Base-by-base conservation (phyloP, 1,140 invertebrate species). In the Drosophila erecta region DNA sequence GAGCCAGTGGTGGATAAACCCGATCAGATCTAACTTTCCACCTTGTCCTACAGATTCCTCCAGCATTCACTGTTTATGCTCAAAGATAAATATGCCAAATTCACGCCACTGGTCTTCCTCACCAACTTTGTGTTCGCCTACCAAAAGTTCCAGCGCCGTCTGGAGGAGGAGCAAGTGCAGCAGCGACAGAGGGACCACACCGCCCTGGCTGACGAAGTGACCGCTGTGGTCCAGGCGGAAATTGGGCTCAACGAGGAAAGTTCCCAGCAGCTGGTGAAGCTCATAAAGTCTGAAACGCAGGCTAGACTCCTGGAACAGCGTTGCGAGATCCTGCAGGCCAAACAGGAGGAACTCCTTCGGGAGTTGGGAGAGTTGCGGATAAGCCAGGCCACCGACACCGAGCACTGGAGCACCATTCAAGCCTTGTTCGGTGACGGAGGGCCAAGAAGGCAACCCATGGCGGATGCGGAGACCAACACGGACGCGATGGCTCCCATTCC, bases 41-140 rank as follows among this genome's bases (percentile, higher is more conserved):
- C 3, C 4, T 1, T 14, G 11, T 35, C 11, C 41, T 1, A 12
- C n/a, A 92, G 91, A 79, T 92, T 92, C 53, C 57, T 92, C n/a
- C 84, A 91, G 58, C 85, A 79, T 38, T 90, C 91, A 1, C 22
- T 92, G 35, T 76, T 76, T 38, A 35, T 49, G 4, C 69, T 92
- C 8, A 79, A 85, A 54, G 81, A 92, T 59, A 92, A 92, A 79
- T 92, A 92, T 81, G 86, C 90, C 79, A 92, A 92, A 87, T 92
- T 89, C 20, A 92, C 91, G 30, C 91, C 91, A 6, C 47, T 92
- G 50, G 79, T 92, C 75, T 92, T 92, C 84, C 90, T 92, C 2
- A 91, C 62, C 35, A 92, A 92, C 46, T 92, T 92, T 64, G 81
- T 91, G 41, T 87, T 81, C 71, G 69, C 84, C 27, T 90, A 90